A percentile compares a stretch with the other conserved stretches of the same genome.
These are phyloP conservation scores for Leucoraja ocellata DNA, from an alignment of 2,797 vertebrate species.

Conservation along the genomic window DNA sequence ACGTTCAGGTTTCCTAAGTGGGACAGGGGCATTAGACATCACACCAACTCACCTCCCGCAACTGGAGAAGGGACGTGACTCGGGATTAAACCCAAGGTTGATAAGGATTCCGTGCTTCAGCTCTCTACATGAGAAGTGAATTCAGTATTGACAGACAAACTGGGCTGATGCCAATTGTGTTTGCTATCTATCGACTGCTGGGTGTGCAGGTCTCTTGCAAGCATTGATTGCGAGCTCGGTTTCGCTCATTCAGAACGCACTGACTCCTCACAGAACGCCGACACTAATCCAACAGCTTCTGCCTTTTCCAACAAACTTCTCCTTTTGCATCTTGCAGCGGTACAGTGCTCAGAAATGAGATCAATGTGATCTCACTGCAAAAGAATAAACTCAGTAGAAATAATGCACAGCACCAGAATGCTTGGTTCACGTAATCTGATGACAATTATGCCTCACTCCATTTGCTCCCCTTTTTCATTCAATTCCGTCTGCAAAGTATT, in stretches of 20 bases:
- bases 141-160: conserved; percentile 7
- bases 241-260: background rate
- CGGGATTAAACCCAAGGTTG: background rate
- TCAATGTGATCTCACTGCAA: background rate
- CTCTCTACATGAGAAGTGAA: background rate
- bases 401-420: background rate
- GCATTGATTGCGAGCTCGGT: conserved; percentile 9
- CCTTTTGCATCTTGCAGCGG: background rate
- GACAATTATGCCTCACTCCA: background rate
- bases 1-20: no score
- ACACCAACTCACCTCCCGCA: background rate
- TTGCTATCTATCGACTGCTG: background rate
- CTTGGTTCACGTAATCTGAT: background rate
- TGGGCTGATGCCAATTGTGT: background rate
- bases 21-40: no score
- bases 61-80: background rate
- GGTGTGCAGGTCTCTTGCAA: background rate
- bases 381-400: background rate
- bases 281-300: background rate
- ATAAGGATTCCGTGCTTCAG: conserved; percentile 12
- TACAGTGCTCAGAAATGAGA: background rate
- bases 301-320: background rate
- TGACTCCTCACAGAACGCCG: background rate
- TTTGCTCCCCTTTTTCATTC: background rate
- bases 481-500: background rate